Conservation (phyloP, 2,888 invertebrate species). For the Tipula lateralis region DNA sequence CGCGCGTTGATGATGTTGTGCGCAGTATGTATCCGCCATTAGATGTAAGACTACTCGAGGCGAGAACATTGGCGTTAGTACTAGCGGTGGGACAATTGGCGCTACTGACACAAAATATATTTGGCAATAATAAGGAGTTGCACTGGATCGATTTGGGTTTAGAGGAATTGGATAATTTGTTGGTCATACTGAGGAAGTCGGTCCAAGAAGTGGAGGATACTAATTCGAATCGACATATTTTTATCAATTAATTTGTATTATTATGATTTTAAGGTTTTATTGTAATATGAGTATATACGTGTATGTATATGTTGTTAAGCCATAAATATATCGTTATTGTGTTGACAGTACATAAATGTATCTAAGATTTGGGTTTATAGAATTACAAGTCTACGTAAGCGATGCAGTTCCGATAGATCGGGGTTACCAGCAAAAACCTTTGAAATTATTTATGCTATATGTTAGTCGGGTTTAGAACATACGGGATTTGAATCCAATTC, state of each 20-base stretch:
- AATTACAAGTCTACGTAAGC: no score
- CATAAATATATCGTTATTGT: background rate
- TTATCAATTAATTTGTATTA: background rate
- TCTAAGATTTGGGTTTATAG: no score
- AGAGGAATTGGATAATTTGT: conserved; percentile 61
- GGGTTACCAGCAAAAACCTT: no score
- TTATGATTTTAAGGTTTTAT: background rate
- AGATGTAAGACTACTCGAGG: conserved; percentile 63
- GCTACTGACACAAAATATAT: conserved; percentile 58
- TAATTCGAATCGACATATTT: conserved; percentile 26
- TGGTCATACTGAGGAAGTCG: conserved; percentile 40
- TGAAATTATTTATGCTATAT: no score
- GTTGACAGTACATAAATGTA: no score
- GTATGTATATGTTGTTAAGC: background rate
- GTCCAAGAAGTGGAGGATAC: conserved; percentile 7
- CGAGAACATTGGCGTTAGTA: conserved; percentile 61
- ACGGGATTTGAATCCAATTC: no score
- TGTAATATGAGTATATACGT: background rate
- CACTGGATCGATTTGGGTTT: conserved; percentile 61
- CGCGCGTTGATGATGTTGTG: conserved; percentile 62
- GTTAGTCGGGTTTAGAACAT: no score
- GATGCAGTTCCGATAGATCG: no score
- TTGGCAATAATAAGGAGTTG: conserved; percentile 50
- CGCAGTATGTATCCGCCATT: conserved; percentile 66
- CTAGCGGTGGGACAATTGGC: conserved; percentile 64